Conservation (phyloP, 2,113 vertebrate species). For the Trematomus loennbergii region DNA sequence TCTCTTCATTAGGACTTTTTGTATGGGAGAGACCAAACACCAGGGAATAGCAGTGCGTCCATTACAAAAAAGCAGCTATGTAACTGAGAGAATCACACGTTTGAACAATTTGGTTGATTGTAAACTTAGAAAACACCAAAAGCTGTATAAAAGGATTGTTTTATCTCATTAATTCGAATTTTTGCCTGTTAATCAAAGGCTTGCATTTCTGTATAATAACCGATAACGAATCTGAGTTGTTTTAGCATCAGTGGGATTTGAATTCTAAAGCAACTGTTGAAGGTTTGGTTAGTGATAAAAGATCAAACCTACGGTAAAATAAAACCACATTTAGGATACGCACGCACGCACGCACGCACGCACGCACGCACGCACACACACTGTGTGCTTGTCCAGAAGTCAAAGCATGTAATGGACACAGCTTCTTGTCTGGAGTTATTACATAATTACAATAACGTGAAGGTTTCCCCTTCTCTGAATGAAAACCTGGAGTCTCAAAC, state of each 20-base stretch:
- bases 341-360: background rate
- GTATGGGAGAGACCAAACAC: background rate
- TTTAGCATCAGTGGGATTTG: conserved; percentile 2
- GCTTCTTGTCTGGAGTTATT: background rate
- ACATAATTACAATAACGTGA: conserved; percentile 19
- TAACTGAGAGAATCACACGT: background rate
- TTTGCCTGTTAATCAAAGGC: background rate
- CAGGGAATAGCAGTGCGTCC: background rate
- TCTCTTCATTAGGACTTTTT: background rate
- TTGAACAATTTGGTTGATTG: background rate
- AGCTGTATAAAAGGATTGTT: background rate
- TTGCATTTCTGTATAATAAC: background rate
- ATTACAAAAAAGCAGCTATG: background rate
- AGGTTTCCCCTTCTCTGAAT: conserved; percentile 28
- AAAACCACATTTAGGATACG: conserved; percentile 19
- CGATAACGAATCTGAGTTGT: background rate
- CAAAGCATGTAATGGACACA: too few relatives aligned
- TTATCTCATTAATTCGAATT: background rate
- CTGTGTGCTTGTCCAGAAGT: background rate
- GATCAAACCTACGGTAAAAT: conserved; percentile 7
- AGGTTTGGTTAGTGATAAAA: conserved; percentile 29
- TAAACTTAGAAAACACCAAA: background rate
- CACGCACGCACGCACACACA: background rate
- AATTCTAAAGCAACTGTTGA: conserved; percentile 12
- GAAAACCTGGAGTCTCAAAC: conserved; percentile 47